These are phyloP conservation scores for Muntiacus muntjak DNA, from an alignment of 2,113 vertebrate species.

Conservation along the genomic window DNA sequence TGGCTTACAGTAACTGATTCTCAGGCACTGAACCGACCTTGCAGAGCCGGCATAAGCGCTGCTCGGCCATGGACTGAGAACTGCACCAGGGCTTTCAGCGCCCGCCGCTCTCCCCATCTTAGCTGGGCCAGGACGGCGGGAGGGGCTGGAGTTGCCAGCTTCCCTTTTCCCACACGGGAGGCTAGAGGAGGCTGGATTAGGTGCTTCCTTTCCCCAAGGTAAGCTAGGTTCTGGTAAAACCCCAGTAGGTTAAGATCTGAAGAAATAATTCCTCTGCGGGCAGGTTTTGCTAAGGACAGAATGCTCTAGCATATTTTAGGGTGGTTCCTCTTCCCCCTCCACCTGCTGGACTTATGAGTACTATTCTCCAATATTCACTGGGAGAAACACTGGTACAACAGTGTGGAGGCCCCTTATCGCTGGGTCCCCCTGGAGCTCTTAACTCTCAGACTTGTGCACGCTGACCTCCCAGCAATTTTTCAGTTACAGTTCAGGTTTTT, in stretches of 20 bases:
- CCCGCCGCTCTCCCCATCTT: background rate
- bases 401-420: background rate
- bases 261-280: background rate
- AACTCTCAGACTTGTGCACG: background rate
- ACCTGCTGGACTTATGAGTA: background rate
- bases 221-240: background rate
- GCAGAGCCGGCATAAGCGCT: no score
- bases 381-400: background rate
- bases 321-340: background rate
- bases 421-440: background rate
- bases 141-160: background rate
- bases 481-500: background rate
- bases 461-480: background rate
- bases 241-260: background rate
- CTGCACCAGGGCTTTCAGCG: background rate
- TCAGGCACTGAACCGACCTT: background rate
- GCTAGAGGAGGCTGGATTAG: background rate
- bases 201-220: background rate
- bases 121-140: background rate
- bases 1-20: background rate
- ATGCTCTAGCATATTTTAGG: background rate
- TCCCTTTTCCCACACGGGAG: background rate
- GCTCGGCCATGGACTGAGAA: background rate
- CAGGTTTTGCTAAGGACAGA: background rate
- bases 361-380: background rate